These are phyloP conservation scores for Trachelus troglodyta DNA, from an alignment of 2,888 invertebrate genomes.

Conservation along the genomic window DNA sequence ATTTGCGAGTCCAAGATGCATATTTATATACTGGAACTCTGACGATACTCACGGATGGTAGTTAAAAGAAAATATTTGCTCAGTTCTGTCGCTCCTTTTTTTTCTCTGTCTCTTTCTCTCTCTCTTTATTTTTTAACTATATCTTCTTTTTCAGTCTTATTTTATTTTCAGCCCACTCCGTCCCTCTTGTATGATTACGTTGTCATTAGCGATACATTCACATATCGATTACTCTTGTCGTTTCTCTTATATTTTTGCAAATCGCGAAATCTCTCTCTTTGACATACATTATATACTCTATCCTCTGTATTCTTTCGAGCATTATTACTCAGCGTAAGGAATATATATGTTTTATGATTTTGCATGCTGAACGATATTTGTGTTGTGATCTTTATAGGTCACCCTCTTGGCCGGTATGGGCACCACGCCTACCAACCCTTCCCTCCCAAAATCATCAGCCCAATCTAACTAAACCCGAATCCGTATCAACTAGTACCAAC, in stretches of 20 bases:
- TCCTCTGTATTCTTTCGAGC: neutral
- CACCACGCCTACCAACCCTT: slow-evolving; percentile 65
- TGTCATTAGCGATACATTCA: neutral
- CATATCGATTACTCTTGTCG: neutral
- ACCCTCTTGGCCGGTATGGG: slow-evolving; percentile 73
- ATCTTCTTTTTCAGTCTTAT: slow-evolving; percentile 6
- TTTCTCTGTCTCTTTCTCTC: slow-evolving; percentile 11
- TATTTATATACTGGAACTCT: neutral
- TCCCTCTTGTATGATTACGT: neutral
- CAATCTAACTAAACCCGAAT: slow-evolving; percentile 36
- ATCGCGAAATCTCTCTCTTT: neutral
- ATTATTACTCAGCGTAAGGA: neutral
- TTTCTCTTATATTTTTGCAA: slow-evolving; percentile 8
- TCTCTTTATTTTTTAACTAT: slow-evolving; percentile 10
- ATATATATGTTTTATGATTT: slow-evolving; percentile 44
- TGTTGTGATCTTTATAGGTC: slow-evolving; percentile 70
- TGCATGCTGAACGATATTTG: slow-evolving; percentile 67
- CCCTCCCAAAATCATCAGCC: slow-evolving; percentile 50
- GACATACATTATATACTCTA: neutral
- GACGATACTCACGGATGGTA: neutral
- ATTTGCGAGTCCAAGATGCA: neutral
- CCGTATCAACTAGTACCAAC: slow-evolving; percentile 12
- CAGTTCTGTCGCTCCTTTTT: neutral
- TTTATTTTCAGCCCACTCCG: neutral
- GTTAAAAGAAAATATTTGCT: neutral